phyloP scores from a whole-genome alignment of 2,113 vertebrate genomes.

The Cavia aperea region DNA sequence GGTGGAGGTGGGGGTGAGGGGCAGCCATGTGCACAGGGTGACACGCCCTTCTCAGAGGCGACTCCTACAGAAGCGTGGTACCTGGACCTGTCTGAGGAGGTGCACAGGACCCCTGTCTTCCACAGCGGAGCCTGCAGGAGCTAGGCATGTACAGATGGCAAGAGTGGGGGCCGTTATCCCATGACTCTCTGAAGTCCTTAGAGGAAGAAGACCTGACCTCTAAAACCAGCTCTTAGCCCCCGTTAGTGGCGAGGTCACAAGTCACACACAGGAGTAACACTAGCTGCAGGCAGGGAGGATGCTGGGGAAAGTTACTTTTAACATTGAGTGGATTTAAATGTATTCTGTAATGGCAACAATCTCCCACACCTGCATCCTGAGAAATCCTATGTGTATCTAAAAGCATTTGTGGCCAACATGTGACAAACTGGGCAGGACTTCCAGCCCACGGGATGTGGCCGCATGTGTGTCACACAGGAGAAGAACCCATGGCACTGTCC shows the following conservation, averaged over 20 bases:
- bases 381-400: background rate
- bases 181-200: background rate
- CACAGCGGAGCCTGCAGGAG: background rate
- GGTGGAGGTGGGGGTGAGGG: too few relatives aligned
- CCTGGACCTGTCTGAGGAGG: background rate
- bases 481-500: too few relatives aligned
- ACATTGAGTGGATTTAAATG: background rate
- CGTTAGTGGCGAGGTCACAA: background rate
- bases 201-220: background rate
- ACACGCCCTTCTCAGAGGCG: background rate
- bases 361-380: background rate
- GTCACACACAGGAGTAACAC: background rate
- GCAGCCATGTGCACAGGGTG: background rate
- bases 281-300: background rate
- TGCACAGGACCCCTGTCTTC: background rate
- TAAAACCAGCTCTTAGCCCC: background rate
- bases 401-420: background rate
- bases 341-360: background rate
- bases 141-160: background rate
- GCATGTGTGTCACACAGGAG: rapidly evolving
- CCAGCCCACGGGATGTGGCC: rapidly evolving
- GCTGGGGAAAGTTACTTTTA: background rate
- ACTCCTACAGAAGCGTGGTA: background rate
- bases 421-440: background rate
- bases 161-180: background rate